Base-by-base conservation (phyloP, 2,888 invertebrate genomes). In the Drosophila paucipuncta region DNA sequence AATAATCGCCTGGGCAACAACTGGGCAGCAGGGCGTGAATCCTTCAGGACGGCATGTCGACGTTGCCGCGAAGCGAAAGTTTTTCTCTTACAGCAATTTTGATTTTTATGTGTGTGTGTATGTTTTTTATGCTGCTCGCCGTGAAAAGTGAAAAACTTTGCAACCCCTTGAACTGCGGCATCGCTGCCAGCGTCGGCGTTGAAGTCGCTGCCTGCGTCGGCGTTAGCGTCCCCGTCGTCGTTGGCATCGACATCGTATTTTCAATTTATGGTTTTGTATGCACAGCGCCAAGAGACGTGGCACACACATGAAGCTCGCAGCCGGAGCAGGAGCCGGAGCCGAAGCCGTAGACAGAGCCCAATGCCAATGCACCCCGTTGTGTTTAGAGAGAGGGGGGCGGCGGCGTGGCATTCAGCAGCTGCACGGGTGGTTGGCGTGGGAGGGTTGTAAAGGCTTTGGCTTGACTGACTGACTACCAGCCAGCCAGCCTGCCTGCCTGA, bases 111-210 rank as follows among this genome's bases (percentile, higher is more conserved):
- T 41, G 47, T 58, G 30, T 54, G 25, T 58, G 49, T 41, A 9
- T 68, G 55, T 63, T 66, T 61, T 62, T 63, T 47, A n/a, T 78
- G 77, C 59, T 66, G 55, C 49, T 72, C 76, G 66, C 82, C 75
- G 85, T 85, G 88, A 90, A 85, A 85, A 85, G 85, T 85, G 85
- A 85, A 85, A 85, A 85, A 85, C 74, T 82, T 90, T 76, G 57
- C 81, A 88, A 85, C 83, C 90, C 88, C 85, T 85, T 90, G 68
- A 67, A 79, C 69, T 43, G 77, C 60, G 73, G 30, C 59, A 25
- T 50, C 52, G 58, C 49, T 52, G 60, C 52, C 43, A 57, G 39
- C 62, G 59, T 33, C 53, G n/a, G 35, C 80, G 49, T 61, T 60
- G 50, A 37, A 30, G 69, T 11, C 47, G 41, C 28, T 59, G 66